These are phyloP conservation scores for Heterocephalus glaber DNA, from an alignment of 2,113 vertebrate genomes.

Conservation along the genomic window DNA sequence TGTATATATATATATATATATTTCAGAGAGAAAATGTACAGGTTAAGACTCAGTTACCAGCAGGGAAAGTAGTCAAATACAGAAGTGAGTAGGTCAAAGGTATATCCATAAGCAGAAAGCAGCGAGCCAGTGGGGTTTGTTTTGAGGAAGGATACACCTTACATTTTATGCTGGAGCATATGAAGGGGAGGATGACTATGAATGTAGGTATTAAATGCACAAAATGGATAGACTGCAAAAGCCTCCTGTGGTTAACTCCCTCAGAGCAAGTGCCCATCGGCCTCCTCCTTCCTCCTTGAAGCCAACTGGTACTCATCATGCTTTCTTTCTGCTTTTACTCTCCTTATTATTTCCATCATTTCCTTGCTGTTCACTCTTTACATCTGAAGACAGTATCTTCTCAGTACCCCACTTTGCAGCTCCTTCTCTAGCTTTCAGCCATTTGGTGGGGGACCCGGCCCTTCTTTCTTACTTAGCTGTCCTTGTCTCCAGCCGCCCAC, in stretches of 20 bases:
- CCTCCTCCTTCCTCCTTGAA: background rate
- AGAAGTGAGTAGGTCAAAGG: background rate
- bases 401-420: too few species aligned
- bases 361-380: background rate
- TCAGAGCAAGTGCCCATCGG: background rate
- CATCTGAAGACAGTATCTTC: background rate
- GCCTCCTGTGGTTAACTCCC: background rate
- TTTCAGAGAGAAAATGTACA: background rate
- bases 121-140: background rate
- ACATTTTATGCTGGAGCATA: background rate
- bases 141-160: background rate
- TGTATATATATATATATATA: too few species aligned
- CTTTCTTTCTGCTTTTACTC: rapidly evolving
- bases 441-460: background rate
- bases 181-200: background rate
- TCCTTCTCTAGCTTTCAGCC: background rate
- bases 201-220: background rate
- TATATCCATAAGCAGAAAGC: background rate
- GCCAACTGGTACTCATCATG: background rate
- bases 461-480: background rate
- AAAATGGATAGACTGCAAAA: background rate
- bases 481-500: background rate
- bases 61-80: background rate
- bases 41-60: background rate
- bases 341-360: background rate